A percentile compares a stretch with the other conserved stretches of the same genome.
These are phyloP conservation scores for Hirtodrosophila alboralis DNA, from an alignment of 2,888 invertebrate genomes.

Conservation along the genomic window DNA sequence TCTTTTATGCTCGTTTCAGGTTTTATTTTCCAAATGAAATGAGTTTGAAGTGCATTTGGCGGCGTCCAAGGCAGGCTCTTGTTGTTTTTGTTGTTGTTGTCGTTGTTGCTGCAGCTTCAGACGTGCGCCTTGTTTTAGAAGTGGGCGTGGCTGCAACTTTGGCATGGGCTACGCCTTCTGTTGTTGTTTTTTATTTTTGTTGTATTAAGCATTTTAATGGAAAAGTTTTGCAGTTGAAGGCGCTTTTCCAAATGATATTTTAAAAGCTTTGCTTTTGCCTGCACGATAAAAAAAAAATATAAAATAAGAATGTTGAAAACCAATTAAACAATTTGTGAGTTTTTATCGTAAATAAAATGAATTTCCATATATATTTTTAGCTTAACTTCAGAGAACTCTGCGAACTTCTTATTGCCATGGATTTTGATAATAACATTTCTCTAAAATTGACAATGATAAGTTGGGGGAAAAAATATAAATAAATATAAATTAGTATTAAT, in stretches of 20 bases:
- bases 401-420: slow-evolving; percentile 27
- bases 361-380: slow-evolving; percentile 38
- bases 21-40: slow-evolving; percentile 81
- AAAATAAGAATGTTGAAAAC: slow-evolving; percentile 47
- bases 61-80: slow-evolving; percentile 49
- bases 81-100: slow-evolving; percentile 20
- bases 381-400: slow-evolving; percentile 2
- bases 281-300: slow-evolving; percentile 5
- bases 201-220: slow-evolving; percentile 77
- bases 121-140: slow-evolving; percentile 64
- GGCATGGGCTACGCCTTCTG: slow-evolving; percentile 27
- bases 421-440: slow-evolving; percentile 18
- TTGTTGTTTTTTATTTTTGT: slow-evolving; percentile 40
- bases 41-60: slow-evolving; percentile 79
- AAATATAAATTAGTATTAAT: too few species aligned
- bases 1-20: slow-evolving; percentile 72
- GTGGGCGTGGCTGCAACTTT: slow-evolving; percentile 70
- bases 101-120: slow-evolving; percentile 18
- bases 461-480: too few species aligned
- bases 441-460: too few species aligned
- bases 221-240: slow-evolving; percentile 78
- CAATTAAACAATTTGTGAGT: slow-evolving; percentile 66
- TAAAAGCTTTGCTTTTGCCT: slow-evolving; percentile 67
- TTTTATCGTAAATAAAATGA: slow-evolving; percentile 44
- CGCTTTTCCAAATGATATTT: slow-evolving; percentile 77